Evolutionary conservation across 2,888 invertebrate genomes (phyloP).

Genomic region (Boloria selene): DNA sequence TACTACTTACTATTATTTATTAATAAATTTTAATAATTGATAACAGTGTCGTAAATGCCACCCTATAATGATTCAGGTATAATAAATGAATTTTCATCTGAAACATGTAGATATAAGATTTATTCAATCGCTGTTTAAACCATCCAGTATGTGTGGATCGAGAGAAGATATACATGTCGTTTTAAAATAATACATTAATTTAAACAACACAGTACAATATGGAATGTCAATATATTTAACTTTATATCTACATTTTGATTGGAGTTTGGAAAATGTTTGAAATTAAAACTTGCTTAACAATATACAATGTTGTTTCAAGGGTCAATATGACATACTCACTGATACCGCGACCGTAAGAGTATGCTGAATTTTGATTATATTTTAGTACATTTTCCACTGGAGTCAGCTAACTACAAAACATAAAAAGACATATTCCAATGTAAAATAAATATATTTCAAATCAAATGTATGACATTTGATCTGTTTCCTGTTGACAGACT

Average conservation of each 20-base stretch:
- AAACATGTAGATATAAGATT: constrained; percentile 37
- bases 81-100: constrained; percentile 31
- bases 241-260: constrained; percentile 80
- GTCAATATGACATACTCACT: constrained; percentile 48
- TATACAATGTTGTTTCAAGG: constrained; percentile 69
- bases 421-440: constrained; percentile 79
- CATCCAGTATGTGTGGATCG: constrained; percentile 35
- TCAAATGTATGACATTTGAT: constrained; percentile 83
- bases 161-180: constrained; percentile 35
- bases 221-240: constrained; percentile 83
- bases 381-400: constrained; percentile 70
- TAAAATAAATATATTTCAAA: constrained; percentile 82
- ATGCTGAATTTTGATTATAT: constrained; percentile 58
- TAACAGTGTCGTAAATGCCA: background rate
- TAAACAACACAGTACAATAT: constrained; percentile 79
- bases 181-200: constrained; percentile 55
- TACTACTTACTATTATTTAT: background rate
- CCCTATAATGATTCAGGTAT: constrained; percentile 1
- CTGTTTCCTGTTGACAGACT: constrained; percentile 75
- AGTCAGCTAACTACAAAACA: constrained; percentile 79
- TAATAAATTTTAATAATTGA: background rate
- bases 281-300: constrained; percentile 74
- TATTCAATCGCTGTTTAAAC: constrained; percentile 31
- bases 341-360: constrained; percentile 57
- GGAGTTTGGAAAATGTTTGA: constrained; percentile 72